Evolutionary conservation across 2,797 vertebrate genomes (phyloP).

Genomic region (Columba guinea): DNA sequence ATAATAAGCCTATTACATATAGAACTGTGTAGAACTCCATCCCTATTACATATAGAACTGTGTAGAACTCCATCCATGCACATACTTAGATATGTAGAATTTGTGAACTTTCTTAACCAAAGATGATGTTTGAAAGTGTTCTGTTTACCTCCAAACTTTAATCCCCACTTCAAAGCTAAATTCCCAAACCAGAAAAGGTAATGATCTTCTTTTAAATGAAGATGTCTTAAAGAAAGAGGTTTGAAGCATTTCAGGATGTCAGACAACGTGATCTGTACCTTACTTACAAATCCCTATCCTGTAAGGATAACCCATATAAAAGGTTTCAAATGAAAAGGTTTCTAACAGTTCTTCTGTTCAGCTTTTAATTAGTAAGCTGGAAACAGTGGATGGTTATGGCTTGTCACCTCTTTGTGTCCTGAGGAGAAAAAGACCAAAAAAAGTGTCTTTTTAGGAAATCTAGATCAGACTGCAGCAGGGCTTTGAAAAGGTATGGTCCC

Average conservation of each 20-base stretch:
- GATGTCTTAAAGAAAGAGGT: not conserved
- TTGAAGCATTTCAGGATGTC: not conserved
- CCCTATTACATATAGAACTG: not conserved
- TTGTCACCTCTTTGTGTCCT: not conserved
- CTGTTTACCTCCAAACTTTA: not conserved
- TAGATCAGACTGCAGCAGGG: not conserved
- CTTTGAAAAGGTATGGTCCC: not conserved
- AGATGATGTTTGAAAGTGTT: not conserved
- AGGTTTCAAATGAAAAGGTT: not conserved
- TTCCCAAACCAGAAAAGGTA: not conserved
- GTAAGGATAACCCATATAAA: not conserved
- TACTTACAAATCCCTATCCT: not conserved
- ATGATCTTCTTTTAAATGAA: not conserved
- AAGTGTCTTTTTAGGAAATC: not conserved
- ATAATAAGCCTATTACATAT: not conserved
- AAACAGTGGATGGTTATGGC: not conserved
- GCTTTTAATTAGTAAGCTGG: not conserved
- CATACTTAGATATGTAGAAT: fast-evolving
- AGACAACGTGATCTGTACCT: not conserved
- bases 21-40: not conserved
- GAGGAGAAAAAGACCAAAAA: not conserved
- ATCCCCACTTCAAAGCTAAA: not conserved
- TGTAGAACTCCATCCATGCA: not conserved
- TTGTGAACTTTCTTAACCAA: not conserved
- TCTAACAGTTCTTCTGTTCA: not conserved